Evolutionary conservation across 2,797 vertebrate genomes (phyloP).

Genomic region (Leptoclinus maculatus): DNA sequence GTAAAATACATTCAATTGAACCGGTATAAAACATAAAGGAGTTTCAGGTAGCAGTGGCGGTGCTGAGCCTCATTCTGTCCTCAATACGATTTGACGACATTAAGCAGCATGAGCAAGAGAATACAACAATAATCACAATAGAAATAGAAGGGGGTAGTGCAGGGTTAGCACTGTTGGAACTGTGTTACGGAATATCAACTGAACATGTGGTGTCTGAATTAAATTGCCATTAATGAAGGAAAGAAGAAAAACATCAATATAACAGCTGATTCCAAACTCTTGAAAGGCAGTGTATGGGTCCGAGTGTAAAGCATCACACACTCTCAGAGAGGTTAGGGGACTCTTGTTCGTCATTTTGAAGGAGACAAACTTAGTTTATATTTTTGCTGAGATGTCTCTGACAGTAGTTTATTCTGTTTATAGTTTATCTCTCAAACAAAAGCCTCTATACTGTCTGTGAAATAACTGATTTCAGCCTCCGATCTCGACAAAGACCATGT

Average conservation of each 20-base stretch:
- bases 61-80: background rate
- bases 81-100: background rate
- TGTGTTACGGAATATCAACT: no score
- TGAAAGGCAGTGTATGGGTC: background rate
- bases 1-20: background rate
- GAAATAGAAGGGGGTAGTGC: no score
- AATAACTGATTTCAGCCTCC: background rate
- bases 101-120: background rate
- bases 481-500: background rate
- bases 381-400: background rate
- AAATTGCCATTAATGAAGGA: background rate
- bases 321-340: no score
- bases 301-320: no score
- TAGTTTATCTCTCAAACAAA: background rate
- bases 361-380: background rate
- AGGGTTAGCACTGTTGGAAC: no score
- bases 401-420: background rate
- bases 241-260: background rate
- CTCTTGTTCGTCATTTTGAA: no score
- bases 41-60: no score
- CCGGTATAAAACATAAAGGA: background rate
- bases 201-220: background rate
- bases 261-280: background rate
- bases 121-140: no score
- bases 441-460: background rate